phyloP scores from a whole-genome alignment of 2,888 invertebrate genomes.

The Nomada ferruginata region DNA sequence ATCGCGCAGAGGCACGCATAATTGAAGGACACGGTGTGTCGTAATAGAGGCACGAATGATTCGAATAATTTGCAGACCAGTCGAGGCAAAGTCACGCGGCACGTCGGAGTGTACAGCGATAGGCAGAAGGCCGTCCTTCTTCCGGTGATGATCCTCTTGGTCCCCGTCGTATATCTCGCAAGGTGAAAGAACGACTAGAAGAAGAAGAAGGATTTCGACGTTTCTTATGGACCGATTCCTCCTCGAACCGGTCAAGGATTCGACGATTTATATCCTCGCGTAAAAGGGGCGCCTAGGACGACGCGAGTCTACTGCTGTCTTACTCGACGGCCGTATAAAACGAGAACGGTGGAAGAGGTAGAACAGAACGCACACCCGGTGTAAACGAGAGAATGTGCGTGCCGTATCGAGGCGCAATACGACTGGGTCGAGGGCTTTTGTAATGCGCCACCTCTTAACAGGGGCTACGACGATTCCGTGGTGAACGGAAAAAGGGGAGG shows the following conservation, averaged over 20 bases:
- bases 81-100: slow-evolving; percentile 40
- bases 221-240: slow-evolving; percentile 64
- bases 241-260: slow-evolving; percentile 78
- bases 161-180: slow-evolving; percentile 14
- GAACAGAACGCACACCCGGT: slow-evolving; percentile 9
- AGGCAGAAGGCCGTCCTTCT: slow-evolving; percentile 50
- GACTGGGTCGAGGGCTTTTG: slow-evolving; percentile 52
- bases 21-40: slow-evolving; percentile 8
- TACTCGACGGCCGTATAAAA: slow-evolving; percentile 32
- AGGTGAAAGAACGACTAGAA: slow-evolving; percentile 56
- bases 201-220: slow-evolving; percentile 69
- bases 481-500: not conserved
- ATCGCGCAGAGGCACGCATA: not conserved
- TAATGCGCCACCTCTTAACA: slow-evolving; percentile 55
- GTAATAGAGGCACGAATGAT: slow-evolving; percentile 1
- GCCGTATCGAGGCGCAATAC: slow-evolving; percentile 52
- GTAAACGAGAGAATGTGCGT: not conserved
- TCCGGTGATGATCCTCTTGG: slow-evolving; percentile 44
- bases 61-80: slow-evolving; percentile 1
- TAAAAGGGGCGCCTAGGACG: slow-evolving; percentile 64
- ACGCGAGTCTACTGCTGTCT: slow-evolving; percentile 16
- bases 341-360: slow-evolving; percentile 20
- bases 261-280: slow-evolving; percentile 77
- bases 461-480: slow-evolving; percentile 24
- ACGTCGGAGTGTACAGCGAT: slow-evolving; percentile 39